Percentiles rank a stretch among this genome's conserved stretches.
These are phyloP conservation scores for Cynodonichthys magdalenae DNA, from an alignment of 2,797 vertebrate species.

Conservation along the genomic window DNA sequence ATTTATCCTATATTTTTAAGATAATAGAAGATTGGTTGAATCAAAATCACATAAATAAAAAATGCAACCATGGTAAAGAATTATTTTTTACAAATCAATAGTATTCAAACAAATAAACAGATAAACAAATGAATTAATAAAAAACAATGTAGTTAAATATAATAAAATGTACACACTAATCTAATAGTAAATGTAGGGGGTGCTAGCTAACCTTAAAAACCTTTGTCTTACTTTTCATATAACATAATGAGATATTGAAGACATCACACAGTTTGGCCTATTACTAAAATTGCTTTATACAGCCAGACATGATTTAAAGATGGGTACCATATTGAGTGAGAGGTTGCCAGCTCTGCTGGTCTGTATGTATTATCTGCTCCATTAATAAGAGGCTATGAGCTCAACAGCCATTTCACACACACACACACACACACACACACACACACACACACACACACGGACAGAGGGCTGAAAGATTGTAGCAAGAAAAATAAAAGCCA, in stretches of 20 bases:
- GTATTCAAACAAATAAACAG: background rate
- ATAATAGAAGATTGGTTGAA: slow-evolving; percentile 7
- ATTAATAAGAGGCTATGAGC: slow-evolving; percentile 76
- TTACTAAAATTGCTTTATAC: slow-evolving; percentile 76
- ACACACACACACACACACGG: slow-evolving; percentile 70
- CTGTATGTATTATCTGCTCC: slow-evolving; percentile 77
- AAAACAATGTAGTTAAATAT: slow-evolving; percentile 3
- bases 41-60: slow-evolving; percentile 11
- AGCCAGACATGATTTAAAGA: slow-evolving; percentile 74
- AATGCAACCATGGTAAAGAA: background rate
- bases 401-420: slow-evolving; percentile 64
- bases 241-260: slow-evolving; percentile 63
- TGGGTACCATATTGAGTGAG: slow-evolving; percentile 76
- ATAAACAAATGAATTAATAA: background rate
- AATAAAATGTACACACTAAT: slow-evolving; percentile 33
- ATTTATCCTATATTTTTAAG: slow-evolving; percentile 14
- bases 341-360: slow-evolving; percentile 69
- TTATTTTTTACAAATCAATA: background rate
- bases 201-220: slow-evolving; percentile 47
- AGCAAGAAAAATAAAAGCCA: slow-evolving; percentile 46
- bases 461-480: slow-evolving; percentile 55
- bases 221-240: slow-evolving; percentile 68
- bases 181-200: slow-evolving; percentile 18
- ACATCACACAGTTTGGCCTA: slow-evolving; percentile 66
- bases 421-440: slow-evolving; percentile 58